Percentiles rank a stretch among this genome's conserved stretches.
Evolutionary conservation across 2,113 vertebrate genomes (phyloP).

Genomic region (Vanacampus margaritifer): DNA sequence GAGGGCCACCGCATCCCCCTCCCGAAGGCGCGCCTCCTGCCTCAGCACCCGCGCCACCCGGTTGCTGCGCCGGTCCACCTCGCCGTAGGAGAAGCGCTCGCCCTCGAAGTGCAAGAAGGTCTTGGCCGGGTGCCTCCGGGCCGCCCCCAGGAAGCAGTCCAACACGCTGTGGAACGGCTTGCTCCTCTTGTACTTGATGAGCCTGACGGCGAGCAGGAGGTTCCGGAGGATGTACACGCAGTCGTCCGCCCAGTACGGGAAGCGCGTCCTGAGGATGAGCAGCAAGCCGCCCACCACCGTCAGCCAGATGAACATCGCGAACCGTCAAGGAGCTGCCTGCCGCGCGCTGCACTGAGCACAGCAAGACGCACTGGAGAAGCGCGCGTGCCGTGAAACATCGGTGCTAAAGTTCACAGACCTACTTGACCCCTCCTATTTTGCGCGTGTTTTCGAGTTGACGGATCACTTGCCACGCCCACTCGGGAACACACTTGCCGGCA

Average conservation of each 20-base stretch:
- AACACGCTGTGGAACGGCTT: slow-evolving; percentile 70
- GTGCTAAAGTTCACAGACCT: slow-evolving; percentile 50
- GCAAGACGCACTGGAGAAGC: neutral
- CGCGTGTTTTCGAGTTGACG: slow-evolving; percentile 24
- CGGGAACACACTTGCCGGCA: neutral
- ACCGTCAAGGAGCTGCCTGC: neutral
- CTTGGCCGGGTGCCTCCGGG: slow-evolving; percentile 60
- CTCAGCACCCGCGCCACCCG: slow-evolving; percentile 66
- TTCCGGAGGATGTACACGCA: slow-evolving; percentile 36
- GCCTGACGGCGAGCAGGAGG: slow-evolving; percentile 17
- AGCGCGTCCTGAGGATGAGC: slow-evolving; percentile 44
- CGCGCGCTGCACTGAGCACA: too few species aligned
- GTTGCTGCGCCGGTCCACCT: slow-evolving; percentile 72
- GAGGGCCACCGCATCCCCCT: slow-evolving; percentile 73
- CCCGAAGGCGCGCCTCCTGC: slow-evolving; percentile 52
- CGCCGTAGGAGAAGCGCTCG: slow-evolving; percentile 58
- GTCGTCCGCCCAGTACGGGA: slow-evolving; percentile 67
- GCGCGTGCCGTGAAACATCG: neutral
- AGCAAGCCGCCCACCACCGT: slow-evolving; percentile 44
- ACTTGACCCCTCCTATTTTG: slow-evolving; percentile 32
- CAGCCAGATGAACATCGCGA: slow-evolving; percentile 56
- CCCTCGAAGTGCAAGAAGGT: slow-evolving; percentile 72
- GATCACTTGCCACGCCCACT: neutral
- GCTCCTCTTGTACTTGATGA: slow-evolving; percentile 38
- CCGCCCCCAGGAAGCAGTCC: slow-evolving; percentile 70